phyloP scores from a whole-genome alignment of 2,113 vertebrate genomes.

The Hippolais icterina region DNA sequence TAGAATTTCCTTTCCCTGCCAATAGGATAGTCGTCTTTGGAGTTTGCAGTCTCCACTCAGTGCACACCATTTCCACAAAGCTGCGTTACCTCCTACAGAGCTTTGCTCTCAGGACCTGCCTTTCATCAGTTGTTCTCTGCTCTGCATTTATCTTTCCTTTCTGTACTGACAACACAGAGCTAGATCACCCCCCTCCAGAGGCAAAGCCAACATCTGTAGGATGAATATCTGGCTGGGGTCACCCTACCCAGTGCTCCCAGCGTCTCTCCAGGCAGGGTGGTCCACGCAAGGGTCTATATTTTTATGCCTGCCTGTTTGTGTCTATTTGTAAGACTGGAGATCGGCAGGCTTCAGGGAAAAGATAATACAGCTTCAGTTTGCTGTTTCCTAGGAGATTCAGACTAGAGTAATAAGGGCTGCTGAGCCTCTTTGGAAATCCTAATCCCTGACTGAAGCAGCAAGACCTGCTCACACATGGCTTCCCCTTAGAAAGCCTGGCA shows the following conservation, averaged over 20 bases:
- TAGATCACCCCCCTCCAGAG: not conserved
- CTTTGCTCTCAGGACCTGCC: not conserved
- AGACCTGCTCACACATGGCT: not conserved
- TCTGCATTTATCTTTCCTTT: not conserved
- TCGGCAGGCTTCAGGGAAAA: not conserved
- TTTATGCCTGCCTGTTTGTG: not conserved
- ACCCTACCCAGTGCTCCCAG: not conserved
- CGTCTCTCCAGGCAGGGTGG: not conserved
- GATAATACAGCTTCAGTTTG: not conserved
- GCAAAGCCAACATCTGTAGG: not conserved
- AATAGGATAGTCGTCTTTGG: not conserved
- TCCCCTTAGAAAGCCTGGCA: not conserved
- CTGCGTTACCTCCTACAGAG: conserved; percentile 26
- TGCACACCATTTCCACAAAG: not conserved
- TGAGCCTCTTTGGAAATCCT: not conserved
- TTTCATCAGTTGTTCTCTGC: not conserved
- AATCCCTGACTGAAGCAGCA: not conserved
- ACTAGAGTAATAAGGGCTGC: not conserved
- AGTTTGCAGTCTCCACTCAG: conserved; percentile 26
- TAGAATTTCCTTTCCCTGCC: not conserved
- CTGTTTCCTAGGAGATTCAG: conserved; percentile 55
- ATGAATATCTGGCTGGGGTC: not conserved
- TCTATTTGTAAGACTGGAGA: not conserved
- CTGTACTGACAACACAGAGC: not conserved
- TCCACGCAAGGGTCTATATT: accelerated